phyloP scores from a whole-genome alignment of 1,140 invertebrate genomes.

The Lordiphosa clarofinis region DNA sequence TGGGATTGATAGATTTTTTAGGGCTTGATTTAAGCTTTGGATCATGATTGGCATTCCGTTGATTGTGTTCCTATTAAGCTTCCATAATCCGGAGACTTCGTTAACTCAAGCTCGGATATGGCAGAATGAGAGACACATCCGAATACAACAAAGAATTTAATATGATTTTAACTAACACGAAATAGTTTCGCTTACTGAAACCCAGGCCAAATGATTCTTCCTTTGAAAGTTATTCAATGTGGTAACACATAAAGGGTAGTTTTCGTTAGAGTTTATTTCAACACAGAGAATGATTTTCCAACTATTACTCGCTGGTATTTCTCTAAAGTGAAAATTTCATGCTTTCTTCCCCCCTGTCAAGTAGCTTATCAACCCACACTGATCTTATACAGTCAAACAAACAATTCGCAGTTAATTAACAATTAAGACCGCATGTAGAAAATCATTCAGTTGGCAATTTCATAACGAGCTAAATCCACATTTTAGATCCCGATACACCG shows the following conservation, averaged over 20 bases:
- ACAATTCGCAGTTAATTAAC: conserved; percentile 75
- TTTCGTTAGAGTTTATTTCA: conserved; percentile 5
- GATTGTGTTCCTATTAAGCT: too few relatives aligned
- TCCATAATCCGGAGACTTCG: too few relatives aligned
- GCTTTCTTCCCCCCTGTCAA: conserved; percentile 12
- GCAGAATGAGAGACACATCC: too few relatives aligned
- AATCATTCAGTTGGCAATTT: conserved; percentile 69
- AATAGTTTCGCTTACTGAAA: too few relatives aligned
- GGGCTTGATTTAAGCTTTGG: too few relatives aligned
- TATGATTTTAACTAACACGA: too few relatives aligned
- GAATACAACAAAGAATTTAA: too few relatives aligned
- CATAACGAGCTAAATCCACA: conserved; percentile 31
- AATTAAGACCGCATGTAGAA: conserved; percentile 72
- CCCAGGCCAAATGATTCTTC: too few relatives aligned
- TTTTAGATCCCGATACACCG: conserved; percentile 29
- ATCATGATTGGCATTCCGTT: too few relatives aligned
- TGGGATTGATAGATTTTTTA: too few relatives aligned
- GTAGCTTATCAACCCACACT: conserved; percentile 43
- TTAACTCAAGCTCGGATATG: too few relatives aligned
- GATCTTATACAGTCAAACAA: conserved; percentile 37
- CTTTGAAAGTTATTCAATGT: too few relatives aligned
- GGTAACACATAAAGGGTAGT: conserved; percentile 17
- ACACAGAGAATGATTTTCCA: not conserved
- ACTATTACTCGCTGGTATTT: conserved; percentile 3
- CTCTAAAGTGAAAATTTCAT: conserved; percentile 30